Base-by-base conservation (phyloP, 2,888 invertebrate species). In the Lycaena phlaeas region DNA sequence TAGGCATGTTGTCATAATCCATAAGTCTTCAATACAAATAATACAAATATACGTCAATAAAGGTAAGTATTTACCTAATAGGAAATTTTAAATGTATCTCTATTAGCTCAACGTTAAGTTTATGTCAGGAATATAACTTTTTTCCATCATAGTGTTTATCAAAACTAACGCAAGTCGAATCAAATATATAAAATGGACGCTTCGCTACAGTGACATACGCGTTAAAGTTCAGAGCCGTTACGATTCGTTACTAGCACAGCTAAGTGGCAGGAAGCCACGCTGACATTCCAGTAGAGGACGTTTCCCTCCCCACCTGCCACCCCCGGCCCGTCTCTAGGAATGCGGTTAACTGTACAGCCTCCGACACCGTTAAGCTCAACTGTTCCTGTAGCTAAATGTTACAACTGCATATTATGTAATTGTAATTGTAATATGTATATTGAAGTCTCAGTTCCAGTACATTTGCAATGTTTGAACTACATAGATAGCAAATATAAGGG, bases 281-380 rank as follows among this genome's bases (percentile, higher is more conserved):
- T 51, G 53, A 54, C 60, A 63, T 66, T 63, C 66, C 64, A 52
- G 43, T 43, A 49, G 54, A 54, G 57, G 56, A 56, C 54, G 54
- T 47, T 46, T 40, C 46, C 54, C 52, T 41, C 44, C 47, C 48
- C 68, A 64, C 63, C 63, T 61, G 64, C 65, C 54, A 58, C 61
- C 59, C 57, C 53, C 45, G 45, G 50, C 53, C 54, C 52, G 56
- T 51, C 73, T 63, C 73, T 71, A 77, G 77, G 81, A 78, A 78
- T 78, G 78, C 68, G 68, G 58, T 64, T 77, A 77, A 79, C 78
- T 70, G 69, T 67, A 68, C 72, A 72, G 71, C 71, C 74, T 76
- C 71, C 71, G 64, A 64, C 65, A 67, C 75, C 74, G 73, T 70
- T 76, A 75, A 66, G 57, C 61, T 59, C 61, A 65, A 68, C 72